Percentiles rank a stretch among this genome's conserved stretches.
Conservation (phyloP, 2,797 vertebrate species). For the Ctenosaura bakeri region DNA sequence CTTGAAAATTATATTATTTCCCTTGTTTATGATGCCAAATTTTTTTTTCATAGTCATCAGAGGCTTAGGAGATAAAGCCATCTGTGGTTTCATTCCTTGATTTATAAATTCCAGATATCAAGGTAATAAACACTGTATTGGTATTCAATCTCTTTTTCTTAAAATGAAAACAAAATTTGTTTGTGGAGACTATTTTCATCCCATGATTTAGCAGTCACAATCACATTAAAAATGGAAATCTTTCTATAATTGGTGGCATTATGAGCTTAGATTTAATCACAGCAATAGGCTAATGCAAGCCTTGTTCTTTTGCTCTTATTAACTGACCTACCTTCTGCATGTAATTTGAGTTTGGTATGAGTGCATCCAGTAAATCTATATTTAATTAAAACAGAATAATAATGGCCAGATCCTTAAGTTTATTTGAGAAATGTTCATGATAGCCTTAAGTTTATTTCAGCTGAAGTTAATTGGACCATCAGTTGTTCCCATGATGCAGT, state of each 20-base stretch:
- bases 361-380: constrained; percentile 27
- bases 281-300: background rate
- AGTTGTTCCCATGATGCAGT: background rate
- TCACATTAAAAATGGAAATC: constrained; percentile 36
- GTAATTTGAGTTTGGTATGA: constrained; percentile 17
- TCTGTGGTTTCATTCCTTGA: constrained; percentile 2
- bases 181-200: constrained; percentile 7
- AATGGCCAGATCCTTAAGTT: constrained; percentile 15
- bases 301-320: constrained; percentile 12
- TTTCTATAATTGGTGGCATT: constrained; percentile 17
- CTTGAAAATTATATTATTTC: background rate
- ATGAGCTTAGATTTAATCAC: constrained; percentile 23
- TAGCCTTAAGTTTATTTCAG: constrained; percentile 16
- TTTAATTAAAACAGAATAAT: constrained; percentile 31
- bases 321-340: background rate
- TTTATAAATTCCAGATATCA: constrained; percentile 9
- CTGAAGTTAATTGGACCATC: constrained; percentile 31
- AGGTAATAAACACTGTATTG: background rate
- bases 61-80: background rate
- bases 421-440: constrained; percentile 27
- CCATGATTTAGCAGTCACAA: constrained; percentile 36
- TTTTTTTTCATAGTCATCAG: background rate
- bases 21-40: background rate
- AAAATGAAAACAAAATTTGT: background rate
- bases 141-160: background rate